A percentile compares a stretch with the other conserved stretches of the same genome.
Evolutionary conservation across 2,113 vertebrate genomes (phyloP).

Genomic region (Camelus dromedarius): DNA sequence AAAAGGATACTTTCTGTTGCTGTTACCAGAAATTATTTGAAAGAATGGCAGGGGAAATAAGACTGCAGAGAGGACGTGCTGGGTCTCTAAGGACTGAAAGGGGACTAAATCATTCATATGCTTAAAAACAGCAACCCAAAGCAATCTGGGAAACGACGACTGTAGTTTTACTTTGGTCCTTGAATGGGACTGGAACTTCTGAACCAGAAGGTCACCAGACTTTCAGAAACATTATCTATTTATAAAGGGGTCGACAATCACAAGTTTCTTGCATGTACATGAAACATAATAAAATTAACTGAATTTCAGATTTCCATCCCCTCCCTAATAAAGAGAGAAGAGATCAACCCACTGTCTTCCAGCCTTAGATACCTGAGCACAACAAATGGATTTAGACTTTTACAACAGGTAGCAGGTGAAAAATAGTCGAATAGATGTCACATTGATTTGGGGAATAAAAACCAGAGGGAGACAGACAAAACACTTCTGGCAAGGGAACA

Average conservation of each 20-base stretch:
- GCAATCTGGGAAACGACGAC: conserved; percentile 42
- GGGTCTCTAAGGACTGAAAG: conserved; percentile 52
- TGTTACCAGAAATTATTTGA: conserved; percentile 57
- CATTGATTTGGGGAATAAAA: conserved; percentile 7
- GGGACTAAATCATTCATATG: background rate
- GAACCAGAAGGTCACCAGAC: conserved; percentile 62
- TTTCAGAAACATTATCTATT: conserved; percentile 73
- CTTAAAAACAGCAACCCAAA: conserved; percentile 54
- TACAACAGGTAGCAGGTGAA: conserved; percentile 30
- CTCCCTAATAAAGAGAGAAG: background rate
- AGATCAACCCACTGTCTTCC: conserved; percentile 46
- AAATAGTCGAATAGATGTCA: background rate
- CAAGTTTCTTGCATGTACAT: conserved; percentile 63
- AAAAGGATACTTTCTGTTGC: conserved; percentile 44
- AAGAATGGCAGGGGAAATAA: conserved; percentile 70
- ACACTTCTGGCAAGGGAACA: background rate
- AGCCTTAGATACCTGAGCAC: background rate
- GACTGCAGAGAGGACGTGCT: conserved; percentile 44
- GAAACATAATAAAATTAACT: conserved; percentile 66
- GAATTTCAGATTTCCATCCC: conserved; percentile 56
- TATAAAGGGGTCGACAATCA: conserved; percentile 64
- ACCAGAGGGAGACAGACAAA: conserved; percentile 43
- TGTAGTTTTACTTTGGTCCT: conserved; percentile 60
- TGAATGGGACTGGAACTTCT: conserved; percentile 17
- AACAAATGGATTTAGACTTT: conserved; percentile 51